Evolutionary conservation across 2,888 invertebrate genomes (phyloP).

Genomic region (Trisateles emortualis): DNA sequence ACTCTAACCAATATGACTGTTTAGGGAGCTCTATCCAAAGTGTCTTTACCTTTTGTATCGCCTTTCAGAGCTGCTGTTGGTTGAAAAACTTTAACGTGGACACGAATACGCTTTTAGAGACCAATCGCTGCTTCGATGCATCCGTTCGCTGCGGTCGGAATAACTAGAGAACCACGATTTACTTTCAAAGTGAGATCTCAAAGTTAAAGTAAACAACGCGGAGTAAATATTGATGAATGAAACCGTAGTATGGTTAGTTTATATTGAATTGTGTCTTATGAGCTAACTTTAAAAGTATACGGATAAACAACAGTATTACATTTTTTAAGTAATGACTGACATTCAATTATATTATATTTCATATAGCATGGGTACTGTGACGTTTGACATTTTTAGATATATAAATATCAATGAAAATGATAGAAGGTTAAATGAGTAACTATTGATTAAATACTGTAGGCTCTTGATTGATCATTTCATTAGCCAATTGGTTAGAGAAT

Average conservation of each 20-base stretch:
- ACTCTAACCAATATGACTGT: conserved; percentile 10
- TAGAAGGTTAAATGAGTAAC: too few relatives aligned
- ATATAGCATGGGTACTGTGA: too few relatives aligned
- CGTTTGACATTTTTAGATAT: too few relatives aligned
- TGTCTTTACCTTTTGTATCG: conserved; percentile 31
- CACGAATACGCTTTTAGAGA: conserved; percentile 76
- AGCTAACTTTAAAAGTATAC: too few relatives aligned
- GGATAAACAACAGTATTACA: too few relatives aligned
- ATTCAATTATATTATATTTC: too few relatives aligned
- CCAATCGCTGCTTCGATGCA: conserved; percentile 52
- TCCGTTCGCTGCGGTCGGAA: conserved; percentile 42
- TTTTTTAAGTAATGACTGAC: too few relatives aligned
- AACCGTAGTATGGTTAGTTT: neutral
- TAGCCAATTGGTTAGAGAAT: too few relatives aligned
- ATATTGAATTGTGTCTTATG: neutral
- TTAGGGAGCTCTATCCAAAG: conserved; percentile 16
- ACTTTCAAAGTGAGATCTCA: conserved; percentile 49
- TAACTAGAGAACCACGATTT: conserved; percentile 44
- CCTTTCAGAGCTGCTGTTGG: conserved; percentile 34
- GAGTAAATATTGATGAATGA: conserved; percentile 9
- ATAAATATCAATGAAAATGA: too few relatives aligned
- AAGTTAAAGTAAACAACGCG: conserved; percentile 16
- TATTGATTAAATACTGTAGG: too few relatives aligned
- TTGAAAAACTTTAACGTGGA: conserved; percentile 67
- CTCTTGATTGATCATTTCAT: too few relatives aligned